Base-by-base conservation (phyloP, 2,888 invertebrate species). In the Hyles lineata region DNA sequence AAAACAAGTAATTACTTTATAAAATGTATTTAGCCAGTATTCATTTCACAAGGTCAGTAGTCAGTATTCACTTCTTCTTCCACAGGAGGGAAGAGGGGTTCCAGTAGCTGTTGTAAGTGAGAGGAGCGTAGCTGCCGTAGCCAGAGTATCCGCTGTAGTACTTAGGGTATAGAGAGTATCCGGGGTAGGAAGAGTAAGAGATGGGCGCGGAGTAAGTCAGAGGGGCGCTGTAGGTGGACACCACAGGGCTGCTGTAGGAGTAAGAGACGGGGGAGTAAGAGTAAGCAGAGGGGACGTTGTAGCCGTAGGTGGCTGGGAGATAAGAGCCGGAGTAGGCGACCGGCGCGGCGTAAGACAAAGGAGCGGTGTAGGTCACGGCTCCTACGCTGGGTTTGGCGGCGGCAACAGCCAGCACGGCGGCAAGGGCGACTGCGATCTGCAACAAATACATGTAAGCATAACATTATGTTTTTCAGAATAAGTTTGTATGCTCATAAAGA, bases 391-490 rank as follows among this genome's bases (percentile, higher is more conserved):
- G 58, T 17, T 67, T 60, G 35, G 71, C 29, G 50, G 67, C 70
- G 50, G 67, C 70, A 32, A 63, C 62, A 58, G 71, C 70, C 29
- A 67, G 21, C 21, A 70, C 43, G 21, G 72, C 72, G 73, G 83
- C 81, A 76, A 86, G 79, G 60, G 71, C 60, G 32, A 74, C 69
- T 43, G 60, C 59, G 23, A 72, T 23, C 72, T 72, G 35, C 8
- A 67, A 52, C 21, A 61, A 17, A 35, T 52, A 70, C 15, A 25
- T 32, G 59, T 19, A 15, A 23, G 8, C 60, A 59, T 59, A 23
- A 59, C 7, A 21, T 11, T 59, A 21, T 23, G 1, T 9, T 59
- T 9, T 21, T n/a, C 21, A 43, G 43, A 11, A 43, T 9, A 43
- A 43, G 6, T 7, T 32, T 7, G 32, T 32, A 29, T 29, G 29